Conservation (phyloP, 2,888 invertebrate genomes). For the Chrysodeixis includens region DNA sequence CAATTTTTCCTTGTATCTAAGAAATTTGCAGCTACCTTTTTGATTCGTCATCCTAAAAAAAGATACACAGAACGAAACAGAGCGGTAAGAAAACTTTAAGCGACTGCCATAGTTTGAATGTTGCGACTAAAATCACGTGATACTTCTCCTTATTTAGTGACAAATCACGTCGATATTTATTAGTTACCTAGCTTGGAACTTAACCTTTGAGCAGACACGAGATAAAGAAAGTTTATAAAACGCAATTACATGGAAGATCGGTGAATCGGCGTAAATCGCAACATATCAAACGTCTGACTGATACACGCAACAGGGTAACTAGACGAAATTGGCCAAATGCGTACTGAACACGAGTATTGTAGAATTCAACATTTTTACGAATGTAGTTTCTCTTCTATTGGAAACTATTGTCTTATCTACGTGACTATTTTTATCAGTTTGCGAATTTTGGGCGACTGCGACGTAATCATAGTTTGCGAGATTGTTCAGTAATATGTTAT, state of each 20-base stretch:
- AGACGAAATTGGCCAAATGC: constrained; percentile 33
- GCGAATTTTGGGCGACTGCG: background rate
- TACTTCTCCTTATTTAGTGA: background rate
- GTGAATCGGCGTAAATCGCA: constrained; percentile 5
- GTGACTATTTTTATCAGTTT: background rate
- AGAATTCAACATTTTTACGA: constrained; percentile 8
- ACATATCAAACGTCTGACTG: constrained; percentile 9
- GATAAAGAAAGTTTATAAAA: constrained; percentile 4
- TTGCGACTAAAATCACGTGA: background rate
- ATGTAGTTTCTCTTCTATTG: background rate
- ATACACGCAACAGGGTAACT: constrained; percentile 20
- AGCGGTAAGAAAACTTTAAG: background rate
- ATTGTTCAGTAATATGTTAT: background rate
- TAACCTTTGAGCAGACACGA: background rate
- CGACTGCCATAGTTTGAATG: background rate
- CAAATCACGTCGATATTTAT: background rate
- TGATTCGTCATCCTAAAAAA: constrained; percentile 11
- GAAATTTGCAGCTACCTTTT: background rate
- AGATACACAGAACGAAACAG: no score
- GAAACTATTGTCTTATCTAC: background rate
- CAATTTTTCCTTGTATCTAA: background rate
- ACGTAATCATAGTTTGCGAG: background rate
- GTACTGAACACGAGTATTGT: constrained; percentile 17
- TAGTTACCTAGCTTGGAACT: background rate
- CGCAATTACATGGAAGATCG: constrained; percentile 5